A percentile compares a stretch with the other conserved stretches of the same genome.
Conservation (phyloP, 2,113 vertebrate genomes). For the Neomonachus schauinslandi region DNA sequence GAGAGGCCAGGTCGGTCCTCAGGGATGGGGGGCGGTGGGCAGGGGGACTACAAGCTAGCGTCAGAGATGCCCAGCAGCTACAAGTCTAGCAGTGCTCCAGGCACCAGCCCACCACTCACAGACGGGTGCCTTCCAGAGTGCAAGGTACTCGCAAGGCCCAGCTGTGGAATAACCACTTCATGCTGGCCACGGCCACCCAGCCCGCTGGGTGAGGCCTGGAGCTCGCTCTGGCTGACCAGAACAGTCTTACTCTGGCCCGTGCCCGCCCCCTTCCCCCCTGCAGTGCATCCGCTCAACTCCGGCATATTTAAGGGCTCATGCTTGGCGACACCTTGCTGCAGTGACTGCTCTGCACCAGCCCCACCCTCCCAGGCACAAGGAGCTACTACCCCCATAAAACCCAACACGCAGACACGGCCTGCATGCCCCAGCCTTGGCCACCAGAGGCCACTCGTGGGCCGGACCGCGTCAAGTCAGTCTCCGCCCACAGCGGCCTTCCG, state of each 20-base stretch:
- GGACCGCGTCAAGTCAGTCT: background rate
- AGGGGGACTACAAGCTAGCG: background rate
- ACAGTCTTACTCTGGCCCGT: background rate
- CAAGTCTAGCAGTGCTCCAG: background rate
- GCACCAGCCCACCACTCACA: background rate
- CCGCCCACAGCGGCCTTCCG: background rate
- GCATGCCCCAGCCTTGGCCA: slow-evolving; percentile 28
- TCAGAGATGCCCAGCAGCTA: background rate
- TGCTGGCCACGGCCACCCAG: background rate
- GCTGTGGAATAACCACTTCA: background rate
- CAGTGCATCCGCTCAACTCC: background rate
- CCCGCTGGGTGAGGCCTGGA: background rate
- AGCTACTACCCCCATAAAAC: background rate
- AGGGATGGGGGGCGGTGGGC: background rate
- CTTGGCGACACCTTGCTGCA: background rate
- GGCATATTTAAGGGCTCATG: background rate
- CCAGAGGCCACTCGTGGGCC: slow-evolving; percentile 60
- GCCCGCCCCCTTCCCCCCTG: background rate
- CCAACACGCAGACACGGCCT: background rate
- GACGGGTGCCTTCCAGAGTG: background rate
- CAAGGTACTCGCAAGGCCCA: background rate
- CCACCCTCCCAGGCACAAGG: background rate
- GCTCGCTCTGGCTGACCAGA: background rate
- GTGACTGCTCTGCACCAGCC: background rate
- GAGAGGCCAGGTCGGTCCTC: slow-evolving; percentile 62